Base-by-base conservation (phyloP, 2,888 invertebrate species). In the Oscheius sp. region DNA sequence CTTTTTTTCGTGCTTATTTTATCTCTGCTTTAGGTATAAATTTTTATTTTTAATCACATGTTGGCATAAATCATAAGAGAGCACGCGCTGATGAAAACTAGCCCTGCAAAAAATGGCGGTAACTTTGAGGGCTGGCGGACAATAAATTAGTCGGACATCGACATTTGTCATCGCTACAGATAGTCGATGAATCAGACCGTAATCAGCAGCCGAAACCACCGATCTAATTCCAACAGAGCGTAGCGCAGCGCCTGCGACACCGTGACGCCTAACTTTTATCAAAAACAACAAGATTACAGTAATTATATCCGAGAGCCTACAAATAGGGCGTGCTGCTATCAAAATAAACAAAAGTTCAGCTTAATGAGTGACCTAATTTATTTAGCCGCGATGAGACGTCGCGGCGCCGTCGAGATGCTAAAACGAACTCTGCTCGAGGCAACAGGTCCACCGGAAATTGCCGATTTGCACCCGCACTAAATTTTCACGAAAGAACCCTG, bases 391-490 rank as follows among this genome's bases (percentile, higher is more conserved):
- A 69, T 21, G 41, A 61, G 61, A 61, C 61, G 21, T 18, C 18
- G 7, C 43, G 61, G 61, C 61, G 61, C 61, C 61, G 18, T 13
- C n/a, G 55, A 21, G 55, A 55, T 55, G 23, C 43, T 6, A 21
- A 58, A 61, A 43, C 41, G 61, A 45, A 61, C 61, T 61, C 61
- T 61, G 61, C 61, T 61, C 61, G 61, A 43, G 35, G 35, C 35
- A 35, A 35, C 35, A 35, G 35, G 35, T 35, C 35, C 35, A 9
- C 45, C 61, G 61, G 61, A 61, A 61, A 43, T 23, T 61, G 61
- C n/a, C 35, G 35, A 35, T 35, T 35, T 27, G n/a, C 58, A 58
- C 27, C n/a, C 41, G 43, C 61, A 61, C 61, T 41, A 35, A 41
- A 61, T 41, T 41, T 61, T 41, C 7, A 21, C 35, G 35, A 6